Evolutionary conservation across 2,797 vertebrate species (phyloP).

Genomic region (Acanthornis magna): DNA sequence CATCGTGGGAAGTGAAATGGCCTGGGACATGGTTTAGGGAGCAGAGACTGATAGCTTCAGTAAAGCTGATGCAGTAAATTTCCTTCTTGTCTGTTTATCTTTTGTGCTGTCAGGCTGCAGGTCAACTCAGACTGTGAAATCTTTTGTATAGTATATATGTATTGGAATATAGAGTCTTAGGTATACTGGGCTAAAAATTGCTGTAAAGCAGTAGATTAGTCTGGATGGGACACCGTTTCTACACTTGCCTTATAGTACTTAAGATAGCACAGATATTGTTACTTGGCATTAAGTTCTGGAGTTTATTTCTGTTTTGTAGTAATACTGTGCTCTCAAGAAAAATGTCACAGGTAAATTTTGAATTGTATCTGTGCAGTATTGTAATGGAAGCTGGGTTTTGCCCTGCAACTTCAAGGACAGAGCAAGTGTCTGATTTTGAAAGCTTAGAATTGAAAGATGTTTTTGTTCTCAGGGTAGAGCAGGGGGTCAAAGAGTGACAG

Average conservation of each 20-base stretch:
- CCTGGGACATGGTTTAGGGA: not conserved
- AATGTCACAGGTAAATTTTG: not conserved
- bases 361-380: not conserved
- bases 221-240: not conserved
- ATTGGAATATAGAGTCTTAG: not conserved
- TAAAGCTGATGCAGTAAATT: not conserved
- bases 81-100: not conserved
- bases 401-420: not conserved
- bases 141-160: not conserved
- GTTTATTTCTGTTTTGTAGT: not conserved
- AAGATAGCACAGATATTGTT: not conserved
- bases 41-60: not conserved
- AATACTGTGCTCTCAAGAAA: not conserved
- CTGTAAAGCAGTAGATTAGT: not conserved
- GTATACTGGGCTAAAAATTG: not conserved
- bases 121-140: not conserved
- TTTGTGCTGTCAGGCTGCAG: not conserved
- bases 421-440: not conserved
- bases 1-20: not conserved
- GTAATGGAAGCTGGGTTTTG: not conserved
- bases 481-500: not conserved
- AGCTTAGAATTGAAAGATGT: not conserved
- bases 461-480: not conserved
- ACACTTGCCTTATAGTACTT: not conserved
- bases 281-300: not conserved